These are phyloP conservation scores for Asarcornis scutulata DNA, from an alignment of 2,113 vertebrate genomes.

Conservation along the genomic window DNA sequence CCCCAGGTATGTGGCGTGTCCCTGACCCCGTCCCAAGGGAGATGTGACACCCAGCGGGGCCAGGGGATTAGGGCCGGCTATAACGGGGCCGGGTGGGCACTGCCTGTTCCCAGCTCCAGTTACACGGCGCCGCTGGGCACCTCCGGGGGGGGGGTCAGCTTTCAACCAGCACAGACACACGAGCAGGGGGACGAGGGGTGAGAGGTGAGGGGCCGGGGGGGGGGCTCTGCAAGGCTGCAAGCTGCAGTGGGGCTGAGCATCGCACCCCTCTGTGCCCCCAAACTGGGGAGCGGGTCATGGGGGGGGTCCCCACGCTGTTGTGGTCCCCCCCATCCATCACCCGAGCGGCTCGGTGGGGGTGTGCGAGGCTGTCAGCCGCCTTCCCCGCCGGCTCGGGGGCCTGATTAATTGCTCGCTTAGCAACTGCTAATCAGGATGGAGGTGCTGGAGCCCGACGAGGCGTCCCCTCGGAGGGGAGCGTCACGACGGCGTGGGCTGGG, in stretches of 20 bases:
- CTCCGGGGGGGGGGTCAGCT: neutral
- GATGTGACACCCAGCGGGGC: neutral
- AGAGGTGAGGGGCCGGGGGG: neutral
- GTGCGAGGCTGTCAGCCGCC: neutral
- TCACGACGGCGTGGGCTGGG: neutral
- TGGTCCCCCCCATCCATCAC: neutral
- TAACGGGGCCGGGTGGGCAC: neutral
- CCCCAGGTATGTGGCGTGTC: rapidly evolving
- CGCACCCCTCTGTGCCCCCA: rapidly evolving
- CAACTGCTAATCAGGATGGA: neutral
- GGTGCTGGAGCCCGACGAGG: neutral
- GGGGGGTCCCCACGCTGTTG: neutral
- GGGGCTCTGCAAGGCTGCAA: neutral
- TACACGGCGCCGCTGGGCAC: neutral
- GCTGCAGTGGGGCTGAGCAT: neutral
- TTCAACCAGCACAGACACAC: neutral
- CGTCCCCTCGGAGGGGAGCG: neutral
- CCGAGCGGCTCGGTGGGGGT: neutral
- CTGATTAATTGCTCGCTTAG: slow-evolving; percentile 10
- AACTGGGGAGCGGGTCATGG: rapidly evolving
- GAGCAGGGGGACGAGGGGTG: neutral
- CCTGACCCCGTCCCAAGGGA: neutral
- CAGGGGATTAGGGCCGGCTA: slow-evolving; percentile 18
- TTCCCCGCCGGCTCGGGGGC: neutral
- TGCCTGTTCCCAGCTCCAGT: neutral